Base-by-base conservation (phyloP, 2,888 invertebrate genomes). In the Psylliodes chrysocephalus region DNA sequence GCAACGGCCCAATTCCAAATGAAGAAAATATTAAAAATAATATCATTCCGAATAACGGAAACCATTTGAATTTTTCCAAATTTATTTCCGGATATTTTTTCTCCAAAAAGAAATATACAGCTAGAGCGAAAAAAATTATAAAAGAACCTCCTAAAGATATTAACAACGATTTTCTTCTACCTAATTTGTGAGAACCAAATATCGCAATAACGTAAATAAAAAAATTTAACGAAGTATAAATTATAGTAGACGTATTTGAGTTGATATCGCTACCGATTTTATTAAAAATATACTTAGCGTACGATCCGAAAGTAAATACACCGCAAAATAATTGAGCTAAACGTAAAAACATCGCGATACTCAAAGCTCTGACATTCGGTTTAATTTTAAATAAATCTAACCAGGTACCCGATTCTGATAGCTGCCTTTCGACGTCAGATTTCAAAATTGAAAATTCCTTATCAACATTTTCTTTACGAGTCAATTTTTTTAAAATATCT, bases 271-370 rank as follows among this genome's bases (percentile, higher is more conserved):
- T 75, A 19, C 77, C 79, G 5, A 79, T 70, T 68, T 74, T 71
- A 49, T 75, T 63, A 63, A 81, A 81, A 47, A 81, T 77, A 25
- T 70, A 73, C 40, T 77, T 75, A 0, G 76, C 72, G 46, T 78
- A 79, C 0, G 70, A 69, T 8, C 68, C 67, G 56, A 79, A 74
- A 4, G 72, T 68, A 4, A 68, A 61, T 35, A 77, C 72, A 19
- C 79, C 79, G 10, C 69, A 68, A 7, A 77, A 66, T 60, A 78
- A 77, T 64, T 79, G 79, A 10, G 74, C 67, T 10, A 63, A 67
- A 62, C 79, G 69, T 17, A 77, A 49, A 42, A 78, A 75, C n/a
- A 73, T 62, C 8, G 73, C 73, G 10, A 76, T 73, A n/a, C 70
- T 46, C 4, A 79, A 40, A 1, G 78, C 76, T 61, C 65, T 76